Percentiles rank a stretch among this genome's conserved stretches.
Conservation (phyloP, 2,888 invertebrate species). For the Coenonympha glycerion region DNA sequence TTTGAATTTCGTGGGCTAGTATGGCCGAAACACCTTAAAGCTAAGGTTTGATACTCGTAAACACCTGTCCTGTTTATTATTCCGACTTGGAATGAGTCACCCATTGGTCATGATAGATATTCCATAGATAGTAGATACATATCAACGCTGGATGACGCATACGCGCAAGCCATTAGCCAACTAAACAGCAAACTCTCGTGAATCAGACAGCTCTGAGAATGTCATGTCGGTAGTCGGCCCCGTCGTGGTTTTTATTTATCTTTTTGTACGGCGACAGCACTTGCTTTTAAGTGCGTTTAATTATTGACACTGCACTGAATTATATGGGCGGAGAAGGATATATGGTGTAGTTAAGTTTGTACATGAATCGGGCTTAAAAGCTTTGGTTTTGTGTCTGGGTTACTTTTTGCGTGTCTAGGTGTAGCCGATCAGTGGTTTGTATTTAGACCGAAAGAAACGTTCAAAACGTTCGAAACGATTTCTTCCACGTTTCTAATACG, state of each 20-base stretch:
- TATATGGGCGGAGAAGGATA: neutral
- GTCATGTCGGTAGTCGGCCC: slow-evolving; percentile 12
- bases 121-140: slow-evolving; percentile 18
- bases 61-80: slow-evolving; percentile 3
- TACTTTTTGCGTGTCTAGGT: neutral
- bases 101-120: slow-evolving; percentile 25
- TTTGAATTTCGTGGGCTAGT: no score
- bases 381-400: neutral
- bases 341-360: neutral
- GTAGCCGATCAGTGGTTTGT: no score
- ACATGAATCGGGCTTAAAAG: neutral
- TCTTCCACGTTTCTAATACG: no score
- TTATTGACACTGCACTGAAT: slow-evolving; percentile 9
- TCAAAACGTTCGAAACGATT: no score
- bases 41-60: neutral
- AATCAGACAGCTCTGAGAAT: slow-evolving; percentile 30
- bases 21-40: no score
- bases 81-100: slow-evolving; percentile 1
- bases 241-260: slow-evolving; percentile 24
- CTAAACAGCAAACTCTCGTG: slow-evolving; percentile 27
- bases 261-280: slow-evolving; percentile 16
- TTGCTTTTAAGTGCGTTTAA: slow-evolving; percentile 3
- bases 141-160: slow-evolving; percentile 30
- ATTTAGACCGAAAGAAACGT: no score
- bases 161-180: no score